Evolutionary conservation across 1,140 invertebrate genomes (phyloP).

Genomic region (Zaprionus inermis): DNA sequence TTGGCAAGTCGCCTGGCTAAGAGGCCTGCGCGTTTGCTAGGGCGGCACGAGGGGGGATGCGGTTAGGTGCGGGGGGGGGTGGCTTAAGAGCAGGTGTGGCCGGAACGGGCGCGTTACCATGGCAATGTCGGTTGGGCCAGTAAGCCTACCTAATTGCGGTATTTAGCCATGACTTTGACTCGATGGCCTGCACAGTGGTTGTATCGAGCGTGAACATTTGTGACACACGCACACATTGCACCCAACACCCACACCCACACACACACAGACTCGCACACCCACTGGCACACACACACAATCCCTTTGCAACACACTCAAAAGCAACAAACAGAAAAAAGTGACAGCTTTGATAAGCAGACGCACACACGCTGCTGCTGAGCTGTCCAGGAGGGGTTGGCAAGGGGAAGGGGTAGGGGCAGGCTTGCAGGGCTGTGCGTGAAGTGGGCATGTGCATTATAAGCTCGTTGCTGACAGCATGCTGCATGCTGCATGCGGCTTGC

Average conservation of each 20-base stretch:
- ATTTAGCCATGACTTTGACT: slow-evolving; percentile 64
- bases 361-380: not conserved
- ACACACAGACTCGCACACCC: no score
- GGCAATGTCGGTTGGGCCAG: not conserved
- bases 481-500: not conserved
- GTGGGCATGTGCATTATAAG: slow-evolving; percentile 3
- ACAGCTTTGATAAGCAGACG: slow-evolving; percentile 30
- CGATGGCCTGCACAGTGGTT: slow-evolving; percentile 33
- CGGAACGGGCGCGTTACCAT: not conserved
- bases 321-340: slow-evolving; percentile 21
- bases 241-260: slow-evolving; percentile 1
- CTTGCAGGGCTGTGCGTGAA: no score
- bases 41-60: no score
- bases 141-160: slow-evolving; percentile 60
- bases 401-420: not conserved
- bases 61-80: not conserved
- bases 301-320: slow-evolving; percentile 27
- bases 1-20: not conserved
- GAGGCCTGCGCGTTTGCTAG: not conserved
- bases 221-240: no score
- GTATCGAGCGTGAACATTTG: slow-evolving; percentile 14
- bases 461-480: slow-evolving; percentile 6
- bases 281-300: slow-evolving; percentile 26
- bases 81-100: not conserved
- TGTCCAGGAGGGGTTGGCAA: not conserved